Evolutionary conservation across 2,797 vertebrate genomes (phyloP).

Genomic region (Leptoclinus maculatus): DNA sequence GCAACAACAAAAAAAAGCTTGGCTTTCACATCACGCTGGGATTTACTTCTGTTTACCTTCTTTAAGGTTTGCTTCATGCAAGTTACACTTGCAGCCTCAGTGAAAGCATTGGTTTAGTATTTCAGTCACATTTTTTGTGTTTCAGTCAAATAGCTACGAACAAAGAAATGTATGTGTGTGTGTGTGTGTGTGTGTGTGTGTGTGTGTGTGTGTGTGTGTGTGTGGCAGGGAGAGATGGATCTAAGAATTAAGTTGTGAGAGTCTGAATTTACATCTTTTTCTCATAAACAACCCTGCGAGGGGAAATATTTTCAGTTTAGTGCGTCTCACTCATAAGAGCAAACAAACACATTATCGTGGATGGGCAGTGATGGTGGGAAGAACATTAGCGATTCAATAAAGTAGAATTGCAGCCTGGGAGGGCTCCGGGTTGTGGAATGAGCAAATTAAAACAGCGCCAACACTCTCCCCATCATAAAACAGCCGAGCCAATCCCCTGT

Average conservation of each 20-base stretch:
- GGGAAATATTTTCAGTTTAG: constrained; percentile 25
- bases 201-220: neutral
- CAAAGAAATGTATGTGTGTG: constrained; percentile 7
- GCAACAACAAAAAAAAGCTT: constrained; percentile 48
- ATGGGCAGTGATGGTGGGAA: constrained; percentile 35
- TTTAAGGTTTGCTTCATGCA: constrained; percentile 29
- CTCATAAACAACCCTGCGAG: constrained; percentile 7
- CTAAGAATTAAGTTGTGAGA: constrained; percentile 1
- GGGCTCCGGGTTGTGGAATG: constrained; percentile 53
- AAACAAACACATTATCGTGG: constrained; percentile 45
- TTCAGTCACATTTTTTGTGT: constrained; percentile 15
- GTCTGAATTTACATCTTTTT: constrained; percentile 19
- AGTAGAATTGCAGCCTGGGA: constrained; percentile 47
- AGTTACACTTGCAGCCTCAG: constrained; percentile 12
- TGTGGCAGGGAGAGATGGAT: neutral
- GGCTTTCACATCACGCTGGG: constrained; percentile 25
- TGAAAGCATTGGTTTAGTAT: constrained; percentile 6
- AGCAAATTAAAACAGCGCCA: constrained; percentile 67
- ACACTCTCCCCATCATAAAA: constrained; percentile 51
- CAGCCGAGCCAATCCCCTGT: constrained; percentile 48
- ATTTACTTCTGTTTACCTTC: constrained; percentile 48
- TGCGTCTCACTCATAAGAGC: constrained; percentile 3
- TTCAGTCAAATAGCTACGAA: constrained; percentile 16
- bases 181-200: neutral
- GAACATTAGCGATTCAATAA: constrained; percentile 67